A percentile compares a stretch with the other conserved stretches of the same genome.
Evolutionary conservation across 2,113 vertebrate genomes (phyloP).

Genomic region (Cheilinus undulatus): DNA sequence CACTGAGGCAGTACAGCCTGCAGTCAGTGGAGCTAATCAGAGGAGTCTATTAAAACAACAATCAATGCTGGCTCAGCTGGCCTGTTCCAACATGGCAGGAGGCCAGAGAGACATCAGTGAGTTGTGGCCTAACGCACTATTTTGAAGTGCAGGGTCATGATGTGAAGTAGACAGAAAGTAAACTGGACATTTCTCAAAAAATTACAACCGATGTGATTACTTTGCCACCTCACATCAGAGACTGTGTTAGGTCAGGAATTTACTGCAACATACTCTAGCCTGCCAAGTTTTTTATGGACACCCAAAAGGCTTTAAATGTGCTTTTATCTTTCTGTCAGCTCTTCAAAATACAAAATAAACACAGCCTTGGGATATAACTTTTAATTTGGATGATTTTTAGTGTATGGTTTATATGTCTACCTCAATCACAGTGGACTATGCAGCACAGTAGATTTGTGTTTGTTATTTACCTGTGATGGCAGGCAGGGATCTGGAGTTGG

Average conservation of each 20-base stretch:
- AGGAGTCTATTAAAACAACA: slow-evolving; percentile 41
- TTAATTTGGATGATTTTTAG: not conserved
- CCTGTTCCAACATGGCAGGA: slow-evolving; percentile 20
- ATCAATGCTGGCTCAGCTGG: slow-evolving; percentile 47
- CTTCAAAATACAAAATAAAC: not conserved
- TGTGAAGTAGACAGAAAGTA: not conserved
- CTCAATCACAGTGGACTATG: not conserved
- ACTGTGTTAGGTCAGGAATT: slow-evolving; percentile 5
- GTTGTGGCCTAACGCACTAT: slow-evolving; percentile 14
- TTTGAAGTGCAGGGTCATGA: not conserved
- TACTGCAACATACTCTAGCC: not conserved
- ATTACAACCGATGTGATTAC: not conserved
- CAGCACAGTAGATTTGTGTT: not conserved
- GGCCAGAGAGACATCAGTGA: slow-evolving; percentile 36
- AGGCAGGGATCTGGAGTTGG: slow-evolving; percentile 93
- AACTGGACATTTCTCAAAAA: slow-evolving; percentile 3
- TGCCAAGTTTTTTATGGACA: not conserved
- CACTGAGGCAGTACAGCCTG: slow-evolving; percentile 28
- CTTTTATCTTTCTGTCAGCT: slow-evolving; percentile 9
- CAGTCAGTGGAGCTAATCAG: slow-evolving; percentile 35
- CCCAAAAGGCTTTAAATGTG: not conserved
- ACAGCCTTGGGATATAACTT: not conserved
- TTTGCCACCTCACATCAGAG: slow-evolving; percentile 3
- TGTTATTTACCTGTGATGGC: slow-evolving; percentile 89
- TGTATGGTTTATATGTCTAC: not conserved